Base-by-base conservation (phyloP, 2,797 vertebrate species). In the Valencia hispanica region DNA sequence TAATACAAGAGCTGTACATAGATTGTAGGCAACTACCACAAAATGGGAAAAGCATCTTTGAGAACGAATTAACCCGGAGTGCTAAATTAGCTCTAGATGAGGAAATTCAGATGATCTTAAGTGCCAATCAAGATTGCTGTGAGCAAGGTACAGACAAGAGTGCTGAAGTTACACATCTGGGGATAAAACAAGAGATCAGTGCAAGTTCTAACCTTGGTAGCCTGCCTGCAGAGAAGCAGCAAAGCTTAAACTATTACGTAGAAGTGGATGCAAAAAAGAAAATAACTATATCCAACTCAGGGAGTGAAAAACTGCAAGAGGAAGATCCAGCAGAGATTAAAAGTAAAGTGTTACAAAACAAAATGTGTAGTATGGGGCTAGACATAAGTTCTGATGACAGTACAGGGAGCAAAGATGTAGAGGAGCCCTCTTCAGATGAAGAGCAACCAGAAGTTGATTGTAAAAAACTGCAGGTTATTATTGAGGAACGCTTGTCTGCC, bases 371-470 rank as follows among this genome's bases (percentile, higher is more conserved):
- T 12, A 74, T 72, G 55, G 78, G 74, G 47, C 51, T 70, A 8
- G 76, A 77, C 10, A 36, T 61, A 25, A 81, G 78, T 48, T n/a
- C 32, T 18, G 71, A 88, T 0, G 74, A 87, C 74, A 83, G 76
- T 30, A 39, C 32, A 6, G 69, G 57, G 27, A 70, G 65, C 36
- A 82, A 80, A 68, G 84, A 88, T 43, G 36, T 53, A 6, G 90
- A 88, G 0, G 75, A 89, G 25, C 7, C 51, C 15, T 75, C 68
- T 50, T 84, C 86, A 70, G 90, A 89, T 32, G 87, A 83, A 55
- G 82, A 85, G 45, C 68, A 86, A 48, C 32, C 68, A 69, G 70
- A 86, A 11, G 43, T 9, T 50, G 78, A 87, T 69, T 45, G 57
- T 70, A 82, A 89, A 63, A 77, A 88, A 48, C 75, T 84, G 48